These are phyloP conservation scores for Prenolepis imparis DNA, from an alignment of 2,888 invertebrate genomes.

Conservation along the genomic window DNA sequence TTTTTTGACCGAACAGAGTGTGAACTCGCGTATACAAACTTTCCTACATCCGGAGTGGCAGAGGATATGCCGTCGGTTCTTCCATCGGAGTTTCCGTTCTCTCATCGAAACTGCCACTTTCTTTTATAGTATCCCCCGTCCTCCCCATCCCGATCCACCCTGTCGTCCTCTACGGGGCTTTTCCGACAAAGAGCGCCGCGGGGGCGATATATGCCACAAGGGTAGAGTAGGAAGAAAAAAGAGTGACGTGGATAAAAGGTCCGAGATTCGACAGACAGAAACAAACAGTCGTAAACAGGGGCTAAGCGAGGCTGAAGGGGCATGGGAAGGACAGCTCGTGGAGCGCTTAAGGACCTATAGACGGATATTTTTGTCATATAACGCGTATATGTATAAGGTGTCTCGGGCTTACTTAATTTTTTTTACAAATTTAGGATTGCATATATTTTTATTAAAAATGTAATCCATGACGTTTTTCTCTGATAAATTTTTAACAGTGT, in stretches of 20 bases:
- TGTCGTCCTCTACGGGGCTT: conserved; percentile 49
- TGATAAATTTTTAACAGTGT: background rate
- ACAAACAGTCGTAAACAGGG: conserved; percentile 71
- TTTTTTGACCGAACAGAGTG: conserved; percentile 29
- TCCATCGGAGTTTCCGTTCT: conserved; percentile 64
- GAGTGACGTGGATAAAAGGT: conserved; percentile 61
- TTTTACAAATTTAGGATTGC: background rate
- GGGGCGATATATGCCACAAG: conserved; percentile 65
- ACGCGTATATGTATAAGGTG: background rate
- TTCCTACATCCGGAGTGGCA: conserved; percentile 56
- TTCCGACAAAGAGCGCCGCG: conserved; percentile 68
- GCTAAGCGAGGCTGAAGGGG: conserved; percentile 28
- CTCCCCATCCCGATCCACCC: background rate
- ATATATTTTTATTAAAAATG: background rate
- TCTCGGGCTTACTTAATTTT: background rate
- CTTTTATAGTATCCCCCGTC: conserved; percentile 54
- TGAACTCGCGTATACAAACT: conserved; percentile 68
- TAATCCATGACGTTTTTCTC: background rate
- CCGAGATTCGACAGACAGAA: conserved; percentile 68
- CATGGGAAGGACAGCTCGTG: background rate
- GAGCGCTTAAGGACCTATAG: conserved; percentile 33
- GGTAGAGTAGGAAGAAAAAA: conserved; percentile 23
- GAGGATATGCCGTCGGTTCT: conserved; percentile 48
- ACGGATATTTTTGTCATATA: conserved; percentile 8
- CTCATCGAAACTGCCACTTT: conserved; percentile 66